Conservation (phyloP, 1,140 invertebrate genomes). For the Centruroides vittatus region DNA sequence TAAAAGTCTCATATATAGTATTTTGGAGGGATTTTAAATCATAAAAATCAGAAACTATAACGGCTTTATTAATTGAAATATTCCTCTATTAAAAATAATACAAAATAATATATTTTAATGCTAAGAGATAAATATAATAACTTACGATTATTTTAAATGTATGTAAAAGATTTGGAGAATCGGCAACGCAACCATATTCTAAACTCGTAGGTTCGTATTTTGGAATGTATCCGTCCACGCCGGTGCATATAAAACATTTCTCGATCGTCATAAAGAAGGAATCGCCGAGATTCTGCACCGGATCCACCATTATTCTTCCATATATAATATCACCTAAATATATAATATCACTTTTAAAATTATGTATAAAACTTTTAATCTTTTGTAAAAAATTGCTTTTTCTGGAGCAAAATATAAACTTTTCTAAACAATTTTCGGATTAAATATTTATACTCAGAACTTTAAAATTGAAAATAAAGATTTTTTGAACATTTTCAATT, state of each 20-base stretch:
- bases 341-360: not conserved
- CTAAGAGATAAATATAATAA: not conserved
- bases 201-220: slow-evolving; percentile 29
- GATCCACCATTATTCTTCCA: slow-evolving; percentile 29
- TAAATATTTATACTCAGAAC: too few relatives aligned
- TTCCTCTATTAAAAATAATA: too few relatives aligned
- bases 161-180: slow-evolving; percentile 27
- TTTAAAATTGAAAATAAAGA: too few relatives aligned
- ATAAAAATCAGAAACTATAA: too few relatives aligned
- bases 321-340: slow-evolving; percentile 29
- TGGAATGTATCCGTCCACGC: slow-evolving; percentile 32
- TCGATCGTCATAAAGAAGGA: slow-evolving; percentile 27
- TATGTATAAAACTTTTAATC: not conserved
- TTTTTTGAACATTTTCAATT: too few relatives aligned
- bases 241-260: slow-evolving; percentile 33
- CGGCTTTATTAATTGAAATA: too few relatives aligned
- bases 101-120: too few relatives aligned
- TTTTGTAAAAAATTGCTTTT: not conserved
- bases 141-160: slow-evolving; percentile 30
- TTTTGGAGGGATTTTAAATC: too few relatives aligned
- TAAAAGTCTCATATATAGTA: too few relatives aligned
- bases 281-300: slow-evolving; percentile 25
- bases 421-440: too few relatives aligned
- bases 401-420: too few relatives aligned
- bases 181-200: slow-evolving; percentile 30